Percentiles rank a stretch among this genome's conserved stretches.
Conservation (phyloP, 2,888 invertebrate genomes). For the Monoplex corrugatus region DNA sequence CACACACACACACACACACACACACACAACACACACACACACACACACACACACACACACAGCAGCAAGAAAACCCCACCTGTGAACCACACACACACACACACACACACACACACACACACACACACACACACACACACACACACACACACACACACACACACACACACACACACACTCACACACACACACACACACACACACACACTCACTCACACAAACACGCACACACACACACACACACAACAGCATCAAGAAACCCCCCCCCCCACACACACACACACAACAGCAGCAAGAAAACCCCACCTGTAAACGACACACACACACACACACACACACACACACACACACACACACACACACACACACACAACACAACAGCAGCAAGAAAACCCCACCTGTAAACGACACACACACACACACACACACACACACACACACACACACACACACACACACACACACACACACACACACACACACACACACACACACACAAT, state of each 20-base stretch:
- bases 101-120: neutral
- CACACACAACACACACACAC: too few species aligned
- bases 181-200: neutral
- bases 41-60: too few species aligned
- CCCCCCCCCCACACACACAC: too few species aligned
- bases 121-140: neutral
- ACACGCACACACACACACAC: neutral
- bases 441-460: constrained; percentile 29
- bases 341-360: neutral
- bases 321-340: neutral
- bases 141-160: too few species aligned
- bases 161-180: too few species aligned
- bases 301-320: too few species aligned
- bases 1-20: too few species aligned
- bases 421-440: constrained; percentile 5
- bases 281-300: too few species aligned
- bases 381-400: too few species aligned
- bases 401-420: too few species aligned
- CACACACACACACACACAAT: neutral
- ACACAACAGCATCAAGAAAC: neutral
- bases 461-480: constrained; percentile 14
- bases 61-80: too few species aligned
- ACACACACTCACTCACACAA: neutral
- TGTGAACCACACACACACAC: neutral
- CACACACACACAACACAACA: neutral